phyloP scores from a whole-genome alignment of 2,113 vertebrate genomes.

The Paedocypris sp. region DNA sequence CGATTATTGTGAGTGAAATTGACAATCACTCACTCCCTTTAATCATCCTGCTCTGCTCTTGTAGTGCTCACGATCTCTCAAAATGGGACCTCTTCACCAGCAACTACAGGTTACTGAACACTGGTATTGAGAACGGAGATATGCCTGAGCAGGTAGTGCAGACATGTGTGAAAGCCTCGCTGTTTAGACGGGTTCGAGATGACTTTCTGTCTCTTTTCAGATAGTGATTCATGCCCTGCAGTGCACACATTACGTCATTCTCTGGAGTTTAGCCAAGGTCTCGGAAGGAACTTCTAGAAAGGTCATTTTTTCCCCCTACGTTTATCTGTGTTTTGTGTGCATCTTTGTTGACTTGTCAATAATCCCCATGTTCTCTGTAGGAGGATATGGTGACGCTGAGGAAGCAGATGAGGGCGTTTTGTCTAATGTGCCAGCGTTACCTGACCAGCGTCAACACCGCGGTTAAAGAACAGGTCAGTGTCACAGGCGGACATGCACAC shows the following conservation, averaged over 20 bases:
- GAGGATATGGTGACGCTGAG: conserved; percentile 89
- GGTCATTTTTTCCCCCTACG: conserved; percentile 41
- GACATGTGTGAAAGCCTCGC: no score
- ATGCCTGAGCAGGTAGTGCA: conserved; percentile 90
- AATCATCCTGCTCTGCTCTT: conserved; percentile 28
- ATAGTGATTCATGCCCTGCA: conserved; percentile 97
- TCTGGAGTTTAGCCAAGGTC: conserved; percentile 93
- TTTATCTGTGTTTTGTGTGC: background rate
- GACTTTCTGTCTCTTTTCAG: conserved; percentile 48
- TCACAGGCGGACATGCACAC: no score
- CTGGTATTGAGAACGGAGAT: conserved; percentile 96
- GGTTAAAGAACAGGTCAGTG: conserved; percentile 91
- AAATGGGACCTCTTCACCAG: conserved; percentile 98
- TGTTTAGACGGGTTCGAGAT: no score
- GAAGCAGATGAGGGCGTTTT: conserved; percentile 98
- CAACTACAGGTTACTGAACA: conserved; percentile 96
- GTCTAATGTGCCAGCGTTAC: conserved; percentile 98
- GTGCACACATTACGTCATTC: conserved; percentile 97
- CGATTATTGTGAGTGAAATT: no score
- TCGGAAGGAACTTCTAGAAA: conserved; percentile 94
- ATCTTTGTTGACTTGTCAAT: no score
- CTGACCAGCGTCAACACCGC: conserved; percentile 97
- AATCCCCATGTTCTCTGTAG: conserved; percentile 49
- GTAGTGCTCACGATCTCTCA: conserved; percentile 91
- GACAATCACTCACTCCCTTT: background rate